Evolutionary conservation across 64 coral and sea anemone genomes (phyloP).

Genomic region (Trachythela sp.): DNA sequence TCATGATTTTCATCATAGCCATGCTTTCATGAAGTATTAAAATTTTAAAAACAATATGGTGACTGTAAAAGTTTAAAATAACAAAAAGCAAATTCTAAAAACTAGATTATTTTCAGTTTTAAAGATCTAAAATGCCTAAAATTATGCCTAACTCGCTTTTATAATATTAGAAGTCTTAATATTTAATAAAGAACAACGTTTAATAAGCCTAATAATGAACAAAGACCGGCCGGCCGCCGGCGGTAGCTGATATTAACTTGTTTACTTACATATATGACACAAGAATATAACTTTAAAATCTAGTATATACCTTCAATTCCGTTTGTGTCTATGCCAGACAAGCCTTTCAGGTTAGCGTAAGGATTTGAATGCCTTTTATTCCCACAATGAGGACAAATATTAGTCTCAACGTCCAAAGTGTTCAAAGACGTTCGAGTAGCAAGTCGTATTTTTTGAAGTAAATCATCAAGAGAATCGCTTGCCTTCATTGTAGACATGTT

Average conservation of each 20-base stretch:
- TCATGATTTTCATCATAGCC: no score
- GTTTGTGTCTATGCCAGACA: not conserved
- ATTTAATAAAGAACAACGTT: not conserved
- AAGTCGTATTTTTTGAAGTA: not conserved
- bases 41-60: not conserved
- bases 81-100: not conserved
- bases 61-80: not conserved
- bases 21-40: not conserved
- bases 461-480: slow-evolving; percentile 14
- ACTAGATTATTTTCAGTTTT: no score
- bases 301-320: not conserved
- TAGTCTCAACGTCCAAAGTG: not conserved
- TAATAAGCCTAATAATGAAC: not conserved
- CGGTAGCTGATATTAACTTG: not conserved
- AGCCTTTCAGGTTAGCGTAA: not conserved
- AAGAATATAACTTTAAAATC: not conserved
- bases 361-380: not conserved
- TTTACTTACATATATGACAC: not conserved
- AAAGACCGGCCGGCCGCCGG: not conserved
- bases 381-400: slow-evolving; percentile 11
- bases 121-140: not conserved
- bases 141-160: not conserved
- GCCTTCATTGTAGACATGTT: not conserved
- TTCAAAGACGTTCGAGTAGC: not conserved
- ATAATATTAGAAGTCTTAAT: not conserved